These are phyloP conservation scores for Bolborhynchus lineola DNA, from an alignment of 2,113 vertebrate genomes.

Conservation along the genomic window DNA sequence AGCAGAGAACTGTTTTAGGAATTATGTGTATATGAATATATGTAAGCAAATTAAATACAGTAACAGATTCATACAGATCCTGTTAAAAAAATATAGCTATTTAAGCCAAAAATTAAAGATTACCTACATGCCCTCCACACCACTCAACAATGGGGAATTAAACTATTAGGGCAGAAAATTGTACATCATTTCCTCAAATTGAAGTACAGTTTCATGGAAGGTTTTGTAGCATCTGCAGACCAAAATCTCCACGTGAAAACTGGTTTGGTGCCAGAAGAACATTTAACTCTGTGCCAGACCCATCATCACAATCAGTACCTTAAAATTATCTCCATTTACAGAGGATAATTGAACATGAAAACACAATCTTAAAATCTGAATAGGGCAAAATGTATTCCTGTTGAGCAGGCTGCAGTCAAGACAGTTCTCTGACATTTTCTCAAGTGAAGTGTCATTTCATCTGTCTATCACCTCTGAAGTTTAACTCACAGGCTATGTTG, in stretches of 20 bases:
- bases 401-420: not conserved
- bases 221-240: not conserved
- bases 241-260: not conserved
- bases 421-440: not conserved
- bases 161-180: not conserved
- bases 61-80: not conserved
- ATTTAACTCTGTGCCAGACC: not conserved
- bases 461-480: not conserved
- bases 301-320: not conserved
- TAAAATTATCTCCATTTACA: not conserved
- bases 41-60: not conserved
- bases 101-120: not conserved
- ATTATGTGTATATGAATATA: rapidly evolving
- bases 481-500: not conserved
- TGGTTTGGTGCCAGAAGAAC: not conserved
- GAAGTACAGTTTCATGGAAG: rapidly evolving
- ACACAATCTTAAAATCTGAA: not conserved
- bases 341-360: not conserved
- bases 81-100: not conserved
- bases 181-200: not conserved
- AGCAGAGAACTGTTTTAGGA: rapidly evolving
- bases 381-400: rapidly evolving
- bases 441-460: not conserved
- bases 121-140: not conserved
- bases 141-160: not conserved